Base-by-base conservation (phyloP, 2,797 vertebrate species). In the Parambassis ranga region DNA sequence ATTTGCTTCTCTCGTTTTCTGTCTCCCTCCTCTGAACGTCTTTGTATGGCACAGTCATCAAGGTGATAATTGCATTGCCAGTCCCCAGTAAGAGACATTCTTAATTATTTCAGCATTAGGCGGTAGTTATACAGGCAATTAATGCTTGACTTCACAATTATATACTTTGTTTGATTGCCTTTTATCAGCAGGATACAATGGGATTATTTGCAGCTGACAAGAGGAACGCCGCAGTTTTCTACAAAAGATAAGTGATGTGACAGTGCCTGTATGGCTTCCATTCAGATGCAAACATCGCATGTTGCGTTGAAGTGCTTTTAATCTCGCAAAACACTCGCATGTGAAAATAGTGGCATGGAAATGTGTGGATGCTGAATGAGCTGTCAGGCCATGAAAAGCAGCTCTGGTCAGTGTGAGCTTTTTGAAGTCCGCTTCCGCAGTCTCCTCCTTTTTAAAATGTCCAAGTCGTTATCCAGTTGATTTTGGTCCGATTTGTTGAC, bases 131-230 rank as follows among this genome's bases (percentile, higher is more conserved):
- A 86, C 82, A 87, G 86, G 81, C 88, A 85, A 88, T 90, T 87
- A 91, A 88, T 85, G 87, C 87, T 86, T 86, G 87, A 89, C 85
- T 90, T 89, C 78, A 82, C 87, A 83, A 88, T 91, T 90, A 87
- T 85, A 87, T 87, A 86, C 83, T 90, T 91, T 88, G 84, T 90
- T 87, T 88, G 86, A 89, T 89, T 89, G 89, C 75, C 81, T 90
- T 87, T 87, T 87, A 89, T 87, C 89, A 85, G 82, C 77, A 42
- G 86, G 84, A 84, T 71, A 79, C 84, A 84, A 79, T 73, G 59
- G 76, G 69, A 71, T 73, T 83, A 79, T 89, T 87, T 87, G 84
- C 31, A n/a, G 44, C 71, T 76, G 83, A 89, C 81, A 77, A 73
- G 74, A 79, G 61, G 65, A 83, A 57, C 70, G 22, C 69, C 60